These are phyloP conservation scores for Istiophorus platypterus DNA, from an alignment of 2,113 vertebrate species.

Conservation along the genomic window DNA sequence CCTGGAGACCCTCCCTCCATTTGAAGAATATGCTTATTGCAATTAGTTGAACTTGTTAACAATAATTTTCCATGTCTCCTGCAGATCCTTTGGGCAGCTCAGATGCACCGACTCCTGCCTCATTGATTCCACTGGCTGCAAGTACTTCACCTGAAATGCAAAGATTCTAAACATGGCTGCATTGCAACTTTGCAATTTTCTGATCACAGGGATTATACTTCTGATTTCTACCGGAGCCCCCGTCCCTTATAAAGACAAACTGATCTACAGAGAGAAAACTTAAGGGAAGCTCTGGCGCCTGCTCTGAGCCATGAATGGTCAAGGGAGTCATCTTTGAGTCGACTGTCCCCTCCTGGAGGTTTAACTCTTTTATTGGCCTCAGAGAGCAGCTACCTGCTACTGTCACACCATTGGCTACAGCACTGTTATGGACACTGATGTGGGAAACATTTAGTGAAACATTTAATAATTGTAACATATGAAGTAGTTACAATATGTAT, in stretches of 20 bases:
- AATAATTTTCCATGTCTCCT: conserved; percentile 18
- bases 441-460: conserved; percentile 38
- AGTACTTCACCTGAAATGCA: conserved; percentile 93
- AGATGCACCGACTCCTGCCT: conserved; percentile 91
- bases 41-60: neutral
- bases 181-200: conserved; percentile 40
- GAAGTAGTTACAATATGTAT: conserved; percentile 57
- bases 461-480: conserved; percentile 55
- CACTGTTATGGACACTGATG: conserved; percentile 70
- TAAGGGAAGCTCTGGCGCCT: conserved; percentile 41
- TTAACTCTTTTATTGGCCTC: conserved; percentile 36
- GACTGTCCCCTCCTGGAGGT: conserved; percentile 25
- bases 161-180: conserved; percentile 4
- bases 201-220: conserved; percentile 45
- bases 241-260: conserved; percentile 27
- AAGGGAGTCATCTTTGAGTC: conserved; percentile 38
- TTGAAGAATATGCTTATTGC: no score
- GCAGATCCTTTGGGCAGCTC: conserved; percentile 92
- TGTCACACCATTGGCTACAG: conserved; percentile 61
- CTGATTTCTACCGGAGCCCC: conserved; percentile 49
- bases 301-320: conserved; percentile 51
- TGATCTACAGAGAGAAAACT: conserved; percentile 40
- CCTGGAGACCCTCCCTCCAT: no score
- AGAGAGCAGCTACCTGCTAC: conserved; percentile 45
- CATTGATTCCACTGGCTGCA: conserved; percentile 96